A percentile compares a stretch with the other conserved stretches of the same genome.
Conservation (phyloP, 2,888 invertebrate species). For the Rhorus exstirpatorius region DNA sequence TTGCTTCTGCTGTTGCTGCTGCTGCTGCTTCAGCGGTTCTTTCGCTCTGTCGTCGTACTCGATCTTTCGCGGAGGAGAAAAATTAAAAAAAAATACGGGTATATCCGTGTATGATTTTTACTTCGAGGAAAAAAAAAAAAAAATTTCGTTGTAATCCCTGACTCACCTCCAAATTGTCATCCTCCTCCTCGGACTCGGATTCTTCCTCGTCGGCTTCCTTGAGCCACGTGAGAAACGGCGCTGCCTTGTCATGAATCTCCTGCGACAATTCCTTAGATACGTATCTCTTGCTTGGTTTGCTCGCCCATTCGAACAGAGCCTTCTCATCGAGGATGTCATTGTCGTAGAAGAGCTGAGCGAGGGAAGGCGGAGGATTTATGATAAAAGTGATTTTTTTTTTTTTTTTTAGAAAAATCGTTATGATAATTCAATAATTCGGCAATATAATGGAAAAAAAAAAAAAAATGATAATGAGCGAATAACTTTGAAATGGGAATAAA, state of each 20-base stretch:
- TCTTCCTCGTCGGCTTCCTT: slow-evolving; percentile 98
- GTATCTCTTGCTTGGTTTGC: slow-evolving; percentile 97
- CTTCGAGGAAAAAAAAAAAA: neutral
- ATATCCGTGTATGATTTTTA: too few relatives aligned
- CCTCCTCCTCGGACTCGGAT: slow-evolving; percentile 92
- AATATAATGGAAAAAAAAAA: too few relatives aligned
- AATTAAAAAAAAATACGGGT: neutral
- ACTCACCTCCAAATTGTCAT: slow-evolving; percentile 90
- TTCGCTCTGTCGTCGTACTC: slow-evolving; percentile 96
- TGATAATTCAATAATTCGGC: too few relatives aligned
- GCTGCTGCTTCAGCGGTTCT: slow-evolving; percentile 90
- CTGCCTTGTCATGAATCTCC: slow-evolving; percentile 96
- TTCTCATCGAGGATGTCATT: slow-evolving; percentile 97
- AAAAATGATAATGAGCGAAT: slow-evolving; percentile 1
- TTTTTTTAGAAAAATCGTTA: too few relatives aligned
- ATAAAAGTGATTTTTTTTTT: too few relatives aligned
- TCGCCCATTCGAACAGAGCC: slow-evolving; percentile 97
- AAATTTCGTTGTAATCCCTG: neutral
- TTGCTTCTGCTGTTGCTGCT: slow-evolving; percentile 85
- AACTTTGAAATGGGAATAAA: too few relatives aligned
- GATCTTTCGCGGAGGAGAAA: slow-evolving; percentile 87
- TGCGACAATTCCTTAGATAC: slow-evolving; percentile 95
- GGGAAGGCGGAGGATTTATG: too few relatives aligned
- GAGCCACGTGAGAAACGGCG: slow-evolving; percentile 98
- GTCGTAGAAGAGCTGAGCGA: slow-evolving; percentile 95